Conservation (phyloP, 2,797 vertebrate genomes). For the Poecilia picta region DNA sequence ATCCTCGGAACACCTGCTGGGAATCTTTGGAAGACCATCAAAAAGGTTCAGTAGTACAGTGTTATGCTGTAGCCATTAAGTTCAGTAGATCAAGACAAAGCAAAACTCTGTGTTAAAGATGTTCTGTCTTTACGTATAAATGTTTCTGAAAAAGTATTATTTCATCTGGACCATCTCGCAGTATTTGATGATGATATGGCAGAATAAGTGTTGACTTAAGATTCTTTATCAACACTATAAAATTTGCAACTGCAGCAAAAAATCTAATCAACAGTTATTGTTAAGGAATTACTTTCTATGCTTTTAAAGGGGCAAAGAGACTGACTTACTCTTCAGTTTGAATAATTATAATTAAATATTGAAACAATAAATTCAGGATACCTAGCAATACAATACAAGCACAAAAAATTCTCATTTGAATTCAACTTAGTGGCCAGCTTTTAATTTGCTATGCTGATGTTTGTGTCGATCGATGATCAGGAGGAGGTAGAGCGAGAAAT, state of each 20-base stretch:
- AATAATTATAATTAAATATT: not conserved
- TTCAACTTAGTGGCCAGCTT: not conserved
- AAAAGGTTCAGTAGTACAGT: not conserved
- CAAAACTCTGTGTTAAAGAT: not conserved
- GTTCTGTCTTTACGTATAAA: not conserved
- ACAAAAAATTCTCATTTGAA: no score
- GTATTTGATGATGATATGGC: not conserved
- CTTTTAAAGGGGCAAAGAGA: not conserved
- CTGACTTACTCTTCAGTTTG: not conserved
- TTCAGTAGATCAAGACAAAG: not conserved
- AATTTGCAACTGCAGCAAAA: not conserved
- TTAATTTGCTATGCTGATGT: not conserved
- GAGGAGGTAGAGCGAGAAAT: conserved; percentile 98
- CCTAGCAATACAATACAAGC: not conserved
- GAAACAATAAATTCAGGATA: not conserved
- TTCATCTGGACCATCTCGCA: not conserved
- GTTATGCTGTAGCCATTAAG: not conserved
- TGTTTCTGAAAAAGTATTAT: not conserved
- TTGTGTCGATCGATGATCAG: conserved; percentile 65
- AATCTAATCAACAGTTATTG: not conserved
- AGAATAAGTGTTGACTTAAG: not conserved
- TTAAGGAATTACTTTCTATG: not conserved
- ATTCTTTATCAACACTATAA: not conserved
- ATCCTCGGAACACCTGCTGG: not conserved
- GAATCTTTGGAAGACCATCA: not conserved